Base-by-base conservation (phyloP, 2,113 vertebrate species). In the Podilymbus podiceps region DNA sequence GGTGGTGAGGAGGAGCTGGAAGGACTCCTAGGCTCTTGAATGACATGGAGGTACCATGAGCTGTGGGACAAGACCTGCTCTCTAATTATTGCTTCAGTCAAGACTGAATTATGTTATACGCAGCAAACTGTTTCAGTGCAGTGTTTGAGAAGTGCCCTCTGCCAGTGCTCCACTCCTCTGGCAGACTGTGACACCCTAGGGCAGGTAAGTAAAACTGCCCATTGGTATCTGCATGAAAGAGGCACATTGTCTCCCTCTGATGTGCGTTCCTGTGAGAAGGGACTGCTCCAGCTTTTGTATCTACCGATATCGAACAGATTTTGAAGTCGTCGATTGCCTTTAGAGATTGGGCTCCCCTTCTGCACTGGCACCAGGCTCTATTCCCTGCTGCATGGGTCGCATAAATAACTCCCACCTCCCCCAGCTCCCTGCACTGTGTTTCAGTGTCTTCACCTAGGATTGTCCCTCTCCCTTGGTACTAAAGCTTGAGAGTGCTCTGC, bases 171-270 rank as follows among this genome's bases (percentile, higher is more conserved):
- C 47, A 23, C 15, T 73, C 4, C 5, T 21, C 25, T 2, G 4
- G 25, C 47, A 68, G 22, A 35, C 0, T n/a, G 42, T 9, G 19
- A 77, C 50, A 33, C 11, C 8, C 42, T n/a, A 60, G 1, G 1
- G 35, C 35, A 79, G 4, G 44, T 47, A 62, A 62, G 73, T 67
- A 33, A 71, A 74, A 47, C 42, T 49, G 30, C 3, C 3, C 28
- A 55, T 50, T 67, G 25, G 13, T 89, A 64, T 56, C n/a, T 20
- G 6, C 56, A 67, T n/a, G 50, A 72, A 63, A 77, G 47, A 63
- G 16, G 8, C 23, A 56, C 5, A 11, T 55, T 78, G 33, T 30
- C 15, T 78, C 15, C 28, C 31, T 53, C 56, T 63, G 17, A n/a
- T 1, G 1, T 13, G 16, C 12, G 15, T n/a, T 49, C 5, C 77